Evolutionary conservation across 2,113 vertebrate species (phyloP).

Genomic region (Festucalex cinctus): DNA sequence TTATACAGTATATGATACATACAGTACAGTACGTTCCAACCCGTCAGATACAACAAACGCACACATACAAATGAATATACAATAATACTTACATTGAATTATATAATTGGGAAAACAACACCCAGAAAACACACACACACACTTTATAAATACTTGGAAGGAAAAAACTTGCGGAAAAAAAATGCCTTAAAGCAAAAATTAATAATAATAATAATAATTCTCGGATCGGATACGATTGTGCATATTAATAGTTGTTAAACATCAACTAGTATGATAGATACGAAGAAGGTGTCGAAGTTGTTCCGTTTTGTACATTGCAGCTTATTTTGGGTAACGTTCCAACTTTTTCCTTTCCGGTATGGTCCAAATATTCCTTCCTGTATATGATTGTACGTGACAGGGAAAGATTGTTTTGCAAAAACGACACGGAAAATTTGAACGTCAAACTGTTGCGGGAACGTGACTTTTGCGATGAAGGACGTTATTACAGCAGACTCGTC

Average conservation of each 20-base stretch:
- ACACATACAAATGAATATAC: conserved; percentile 57
- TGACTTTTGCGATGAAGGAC: neutral
- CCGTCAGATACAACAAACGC: conserved; percentile 47
- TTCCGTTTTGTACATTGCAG: neutral
- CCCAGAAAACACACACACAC: conserved; percentile 44
- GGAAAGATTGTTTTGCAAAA: conserved; percentile 16
- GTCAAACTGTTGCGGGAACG: conserved; percentile 9
- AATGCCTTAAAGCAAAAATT: neutral
- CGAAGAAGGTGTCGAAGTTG: neutral
- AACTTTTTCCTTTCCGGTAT: neutral
- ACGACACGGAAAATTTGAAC: conserved; percentile 34
- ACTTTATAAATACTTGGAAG: conserved; percentile 63
- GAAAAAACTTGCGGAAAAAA: neutral
- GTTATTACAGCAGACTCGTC: conserved; percentile 31
- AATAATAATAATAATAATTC: neutral
- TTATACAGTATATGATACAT: conserved; percentile 41
- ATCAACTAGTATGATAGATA: neutral
- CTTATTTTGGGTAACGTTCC: neutral
- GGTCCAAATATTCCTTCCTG: neutral
- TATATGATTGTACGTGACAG: conserved; percentile 41
- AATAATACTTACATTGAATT: conserved; percentile 69
- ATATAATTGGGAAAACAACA: conserved; percentile 48
- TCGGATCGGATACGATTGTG: neutral
- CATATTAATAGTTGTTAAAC: neutral
- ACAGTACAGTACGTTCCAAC: conserved; percentile 31